Percentiles rank a stretch among this genome's conserved stretches.
These are phyloP conservation scores for Ophioderma brevispina DNA, from an alignment of 35 echinoderm and acorn worm species.

Conservation along the genomic window DNA sequence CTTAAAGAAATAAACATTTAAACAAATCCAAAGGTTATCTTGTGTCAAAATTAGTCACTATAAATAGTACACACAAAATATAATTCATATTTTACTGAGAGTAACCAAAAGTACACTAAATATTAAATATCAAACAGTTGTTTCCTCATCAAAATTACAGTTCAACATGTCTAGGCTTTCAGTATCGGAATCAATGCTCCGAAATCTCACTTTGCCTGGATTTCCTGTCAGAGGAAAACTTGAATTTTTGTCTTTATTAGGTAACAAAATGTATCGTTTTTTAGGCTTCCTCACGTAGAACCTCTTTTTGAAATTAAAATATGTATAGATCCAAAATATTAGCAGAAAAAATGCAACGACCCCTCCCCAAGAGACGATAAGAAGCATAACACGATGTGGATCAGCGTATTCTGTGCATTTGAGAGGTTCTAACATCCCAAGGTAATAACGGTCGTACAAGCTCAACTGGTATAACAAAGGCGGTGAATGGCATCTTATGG, in stretches of 20 bases:
- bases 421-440: neutral
- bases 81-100: too few relatives aligned
- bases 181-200: neutral
- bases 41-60: too few relatives aligned
- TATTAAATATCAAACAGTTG: neutral
- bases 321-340: neutral
- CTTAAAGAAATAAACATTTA: too few relatives aligned
- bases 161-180: neutral
- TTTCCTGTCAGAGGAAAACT: neutral
- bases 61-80: too few relatives aligned
- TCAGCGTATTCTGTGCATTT: neutral
- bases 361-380: neutral
- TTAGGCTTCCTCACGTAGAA: neutral
- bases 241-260: neutral
- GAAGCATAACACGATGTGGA: neutral
- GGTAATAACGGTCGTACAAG: neutral
- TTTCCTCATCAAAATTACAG: constrained; percentile 11
- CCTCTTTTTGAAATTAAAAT: neutral
- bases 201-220: neutral
- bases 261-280: neutral
- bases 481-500: neutral
- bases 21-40: too few relatives aligned
- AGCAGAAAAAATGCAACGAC: neutral
- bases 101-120: too few relatives aligned
- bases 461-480: neutral